Base-by-base conservation (phyloP, 2,888 invertebrate genomes). In the Ditylenchus weischeri region DNA sequence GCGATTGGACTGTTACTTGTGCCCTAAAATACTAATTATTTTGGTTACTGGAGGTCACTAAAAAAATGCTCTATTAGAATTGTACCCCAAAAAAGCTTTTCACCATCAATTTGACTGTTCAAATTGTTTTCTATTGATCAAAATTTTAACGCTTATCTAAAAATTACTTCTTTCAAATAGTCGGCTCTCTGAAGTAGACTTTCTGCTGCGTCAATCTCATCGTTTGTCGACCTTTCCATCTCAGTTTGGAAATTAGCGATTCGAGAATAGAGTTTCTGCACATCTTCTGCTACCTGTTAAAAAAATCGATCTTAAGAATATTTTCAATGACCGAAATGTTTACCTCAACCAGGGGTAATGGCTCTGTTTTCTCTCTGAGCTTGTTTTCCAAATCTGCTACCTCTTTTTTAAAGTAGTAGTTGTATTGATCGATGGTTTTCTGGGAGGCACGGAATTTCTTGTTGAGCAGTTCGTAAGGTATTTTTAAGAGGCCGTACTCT, bases 381-480 rank as follows among this genome's bases (percentile, higher is more conserved):
- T 62, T 71, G 47, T 57, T 69, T 80, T 92, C 91, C n/a, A 93
- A 85, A 74, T 92, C 91, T 62, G 87, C 87, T 0, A 90, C 89
- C 0, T 89, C 88, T 71, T 88, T 88, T 76, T 91, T 90, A 3
- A 94, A 90, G 48, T 65, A 63, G n/a, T 23, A 67, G 57, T 50
- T 66, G 71, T 85, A 95, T 68, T 94, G 88, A 82, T 96, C 96
- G 68, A 98, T 86, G 15, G 90, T 90, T 79, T 95, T 93, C 85
- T 98, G 96, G 2, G 94, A 92, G 58, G 90, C 89, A 65, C 96
- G 89, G 84, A 95, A 98, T 80, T 91, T 92, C 84, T 96, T 96
- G 85, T 98, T 98, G 74, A 98, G 87, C 61, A 96, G 89, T 86
- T 98, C 98, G 83, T 96, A 98, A 1, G 96, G 96, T 8, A 67